Evolutionary conservation across 2,888 invertebrate species (phyloP).

Genomic region (Sympetrum striolatum): DNA sequence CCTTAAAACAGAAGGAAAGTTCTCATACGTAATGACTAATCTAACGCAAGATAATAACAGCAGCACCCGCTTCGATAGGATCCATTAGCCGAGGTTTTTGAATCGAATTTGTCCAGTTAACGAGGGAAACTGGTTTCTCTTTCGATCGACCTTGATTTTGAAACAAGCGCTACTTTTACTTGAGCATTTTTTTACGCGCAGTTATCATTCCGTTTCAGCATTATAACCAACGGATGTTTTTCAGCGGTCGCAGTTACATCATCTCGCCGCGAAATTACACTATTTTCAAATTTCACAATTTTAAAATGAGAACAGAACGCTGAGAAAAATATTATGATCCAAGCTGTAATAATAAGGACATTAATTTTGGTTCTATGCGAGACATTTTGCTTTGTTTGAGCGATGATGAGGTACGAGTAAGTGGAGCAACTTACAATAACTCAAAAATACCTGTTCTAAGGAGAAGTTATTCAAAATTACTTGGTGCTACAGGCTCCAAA

Average conservation of each 20-base stretch:
- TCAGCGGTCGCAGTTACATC: neutral
- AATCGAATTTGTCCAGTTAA: neutral
- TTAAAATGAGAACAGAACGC: no score
- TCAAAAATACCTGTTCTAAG: no score
- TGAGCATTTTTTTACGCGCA: neutral
- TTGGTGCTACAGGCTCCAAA: no score
- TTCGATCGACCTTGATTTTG: neutral
- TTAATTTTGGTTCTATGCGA: no score
- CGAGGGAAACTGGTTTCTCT: neutral
- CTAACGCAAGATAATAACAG: neutral
- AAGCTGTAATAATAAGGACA: no score
- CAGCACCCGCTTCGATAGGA: neutral
- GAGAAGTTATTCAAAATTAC: no score
- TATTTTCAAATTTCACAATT: neutral
- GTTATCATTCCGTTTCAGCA: neutral
- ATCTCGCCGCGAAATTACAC: neutral
- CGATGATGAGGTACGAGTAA: no score
- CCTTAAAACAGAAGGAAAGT: neutral
- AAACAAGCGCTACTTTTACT: neutral
- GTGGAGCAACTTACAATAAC: no score
- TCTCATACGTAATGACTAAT: neutral
- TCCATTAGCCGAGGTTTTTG: neutral
- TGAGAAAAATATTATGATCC: no score
- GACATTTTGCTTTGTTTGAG: no score
- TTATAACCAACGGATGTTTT: neutral